These are phyloP conservation scores for Augochlorella aurata DNA, from an alignment of 2,888 invertebrate species.

Conservation along the genomic window DNA sequence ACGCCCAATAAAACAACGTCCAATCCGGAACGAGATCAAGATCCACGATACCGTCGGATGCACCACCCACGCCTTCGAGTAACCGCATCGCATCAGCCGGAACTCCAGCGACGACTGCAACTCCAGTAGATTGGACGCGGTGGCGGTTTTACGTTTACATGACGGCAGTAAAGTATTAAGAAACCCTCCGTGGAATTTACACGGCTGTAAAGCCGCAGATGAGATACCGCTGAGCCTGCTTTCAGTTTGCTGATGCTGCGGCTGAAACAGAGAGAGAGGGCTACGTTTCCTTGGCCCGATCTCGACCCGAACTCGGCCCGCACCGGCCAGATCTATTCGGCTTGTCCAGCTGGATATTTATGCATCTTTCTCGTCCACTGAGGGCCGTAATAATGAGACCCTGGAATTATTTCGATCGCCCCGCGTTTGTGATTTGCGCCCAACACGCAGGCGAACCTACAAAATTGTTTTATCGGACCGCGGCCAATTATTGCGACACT, in stretches of 20 bases:
- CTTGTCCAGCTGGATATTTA: conserved; percentile 24
- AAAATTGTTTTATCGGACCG: conserved; percentile 11
- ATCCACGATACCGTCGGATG: conserved; percentile 47
- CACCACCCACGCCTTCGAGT: conserved; percentile 35
- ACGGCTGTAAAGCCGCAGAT: conserved; percentile 70
- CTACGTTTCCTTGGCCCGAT: too few relatives aligned
- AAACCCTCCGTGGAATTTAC: conserved; percentile 67
- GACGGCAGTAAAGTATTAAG: conserved; percentile 70
- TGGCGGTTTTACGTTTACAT: conserved; percentile 65
- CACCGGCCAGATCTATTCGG: conserved; percentile 18
- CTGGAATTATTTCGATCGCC: conserved; percentile 9
- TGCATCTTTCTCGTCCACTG: conserved; percentile 10
- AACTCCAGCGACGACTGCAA: conserved; percentile 47
- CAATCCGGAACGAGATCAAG: conserved; percentile 59
- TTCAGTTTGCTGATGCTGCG: conserved; percentile 39
- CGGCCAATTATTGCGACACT: neutral
- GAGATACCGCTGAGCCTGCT: conserved; percentile 52
- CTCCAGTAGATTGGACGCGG: conserved; percentile 49
- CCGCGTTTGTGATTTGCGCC: neutral
- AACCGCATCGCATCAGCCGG: conserved; percentile 49
- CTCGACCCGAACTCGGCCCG: neutral
- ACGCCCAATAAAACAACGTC: conserved; percentile 67
- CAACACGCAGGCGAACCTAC: neutral
- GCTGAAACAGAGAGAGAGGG: neutral
- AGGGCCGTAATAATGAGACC: conserved; percentile 27